Evolutionary conservation across 2,888 invertebrate genomes (phyloP).

Genomic region (Dysmachus trigonus): DNA sequence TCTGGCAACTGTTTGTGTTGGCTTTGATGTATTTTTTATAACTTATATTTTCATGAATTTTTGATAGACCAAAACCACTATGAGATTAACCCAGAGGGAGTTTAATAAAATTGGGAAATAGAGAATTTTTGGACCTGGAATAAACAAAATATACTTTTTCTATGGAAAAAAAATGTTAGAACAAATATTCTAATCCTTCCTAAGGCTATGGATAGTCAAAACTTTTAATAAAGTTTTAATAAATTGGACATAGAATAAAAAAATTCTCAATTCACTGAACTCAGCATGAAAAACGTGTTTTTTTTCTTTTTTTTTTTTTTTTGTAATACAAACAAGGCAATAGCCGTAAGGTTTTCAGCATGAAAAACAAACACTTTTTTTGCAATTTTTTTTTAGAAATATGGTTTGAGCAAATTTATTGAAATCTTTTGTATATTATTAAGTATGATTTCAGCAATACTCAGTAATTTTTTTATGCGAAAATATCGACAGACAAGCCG

Average conservation of each 20-base stretch:
- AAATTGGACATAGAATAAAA: background rate
- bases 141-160: background rate
- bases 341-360: too few species aligned
- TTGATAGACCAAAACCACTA: background rate
- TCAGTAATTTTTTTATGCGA: too few species aligned
- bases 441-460: too few species aligned
- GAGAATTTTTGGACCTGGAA: background rate
- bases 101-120: background rate
- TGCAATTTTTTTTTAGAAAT: too few species aligned
- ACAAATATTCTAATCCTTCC: background rate
- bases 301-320: too few species aligned
- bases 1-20: background rate
- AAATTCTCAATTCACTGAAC: background rate
- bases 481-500: too few species aligned
- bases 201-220: background rate
- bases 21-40: background rate
- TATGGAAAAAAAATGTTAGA: background rate
- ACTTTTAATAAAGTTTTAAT: background rate
- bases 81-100: background rate
- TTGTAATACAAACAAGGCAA: too few species aligned
- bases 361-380: too few species aligned
- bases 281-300: background rate
- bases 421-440: too few species aligned
- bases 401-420: too few species aligned
- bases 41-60: background rate